Percentiles rank a stretch among this genome's conserved stretches.
These are phyloP conservation scores for Sebastiscus tertius DNA, from an alignment of 2,797 vertebrate genomes.

Conservation along the genomic window DNA sequence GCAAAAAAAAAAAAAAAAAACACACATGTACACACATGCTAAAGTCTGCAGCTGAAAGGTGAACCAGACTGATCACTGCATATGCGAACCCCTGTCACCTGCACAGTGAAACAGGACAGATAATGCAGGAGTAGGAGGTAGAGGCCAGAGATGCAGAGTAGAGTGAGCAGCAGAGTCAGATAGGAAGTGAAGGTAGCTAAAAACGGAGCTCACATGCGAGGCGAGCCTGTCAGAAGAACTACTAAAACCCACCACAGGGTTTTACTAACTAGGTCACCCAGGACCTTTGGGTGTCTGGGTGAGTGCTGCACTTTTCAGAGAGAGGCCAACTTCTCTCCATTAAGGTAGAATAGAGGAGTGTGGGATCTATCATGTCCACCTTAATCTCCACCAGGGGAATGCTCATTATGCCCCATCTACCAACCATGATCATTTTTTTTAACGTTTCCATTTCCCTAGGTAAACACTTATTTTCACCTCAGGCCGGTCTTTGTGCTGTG, in stretches of 20 bases:
- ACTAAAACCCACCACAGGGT: conserved; percentile 67
- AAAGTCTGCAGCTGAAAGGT: conserved; percentile 24
- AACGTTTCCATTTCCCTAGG: conserved; percentile 63
- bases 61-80: conserved; percentile 19
- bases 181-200: conserved; percentile 72
- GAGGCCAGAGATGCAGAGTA: conserved; percentile 37
- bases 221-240: conserved; percentile 66
- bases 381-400: conserved; percentile 68
- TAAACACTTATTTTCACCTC: conserved; percentile 66
- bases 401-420: conserved; percentile 68
- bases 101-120: conserved; percentile 38
- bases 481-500: conserved; percentile 58
- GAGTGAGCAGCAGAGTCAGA: conserved; percentile 48
- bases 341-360: conserved; percentile 52
- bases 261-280: conserved; percentile 78
- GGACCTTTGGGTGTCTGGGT: conserved; percentile 70
- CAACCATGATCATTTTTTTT: conserved; percentile 62
- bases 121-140: conserved; percentile 54
- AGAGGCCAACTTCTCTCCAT: conserved; percentile 55
- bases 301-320: conserved; percentile 67
- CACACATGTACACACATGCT: not conserved
- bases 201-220: conserved; percentile 62
- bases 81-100: conserved; percentile 45
- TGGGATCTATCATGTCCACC: conserved; percentile 69
- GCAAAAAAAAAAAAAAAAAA: not conserved